Conservation (phyloP, 2,888 invertebrate genomes). For the Ephialtes manifestator region DNA sequence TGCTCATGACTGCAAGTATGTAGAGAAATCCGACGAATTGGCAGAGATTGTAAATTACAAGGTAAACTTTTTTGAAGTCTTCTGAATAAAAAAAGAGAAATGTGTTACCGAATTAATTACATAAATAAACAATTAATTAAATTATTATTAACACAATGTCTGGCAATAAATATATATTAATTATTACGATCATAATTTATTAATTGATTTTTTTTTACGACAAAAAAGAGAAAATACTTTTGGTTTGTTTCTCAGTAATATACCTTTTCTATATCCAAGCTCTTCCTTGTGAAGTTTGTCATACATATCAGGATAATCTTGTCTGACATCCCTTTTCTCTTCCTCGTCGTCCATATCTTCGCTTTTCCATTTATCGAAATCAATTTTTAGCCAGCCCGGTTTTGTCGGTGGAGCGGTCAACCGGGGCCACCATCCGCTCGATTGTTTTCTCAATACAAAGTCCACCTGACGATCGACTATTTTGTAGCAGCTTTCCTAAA, state of each 20-base stretch:
- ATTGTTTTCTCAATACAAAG: conserved; percentile 90
- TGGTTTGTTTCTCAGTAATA: conserved; percentile 7
- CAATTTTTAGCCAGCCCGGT: conserved; percentile 96
- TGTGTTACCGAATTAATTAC: conserved; percentile 5
- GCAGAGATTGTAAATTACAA: conserved; percentile 95
- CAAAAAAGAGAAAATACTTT: conserved; percentile 88
- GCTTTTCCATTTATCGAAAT: conserved; percentile 96
- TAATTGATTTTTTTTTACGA: too few species aligned
- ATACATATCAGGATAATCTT: conserved; percentile 93
- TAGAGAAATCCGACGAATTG: conserved; percentile 96
- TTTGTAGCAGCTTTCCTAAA: conserved; percentile 87
- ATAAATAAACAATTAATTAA: too few species aligned
- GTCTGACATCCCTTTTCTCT: conserved; percentile 90
- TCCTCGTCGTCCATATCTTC: conserved; percentile 91
- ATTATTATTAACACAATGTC: neutral
- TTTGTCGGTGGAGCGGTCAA: conserved; percentile 93
- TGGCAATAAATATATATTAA: too few species aligned
- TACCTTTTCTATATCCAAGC: conserved; percentile 92
- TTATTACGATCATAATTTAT: too few species aligned
- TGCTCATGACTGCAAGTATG: conserved; percentile 90
- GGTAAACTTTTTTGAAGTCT: conserved; percentile 93
- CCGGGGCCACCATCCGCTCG: conserved; percentile 93
- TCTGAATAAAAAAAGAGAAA: conserved; percentile 87
- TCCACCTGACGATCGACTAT: conserved; percentile 93
- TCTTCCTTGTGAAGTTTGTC: conserved; percentile 92